Percentiles rank a stretch among this genome's conserved stretches.
Conservation (phyloP, 2,113 vertebrate species). For the Felis catus region F.catus_Fca126_mat1.0 CM031412.1:204318501-204319000, state of each 20-base stretch:
- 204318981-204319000: not conserved
- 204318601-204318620: not conserved
- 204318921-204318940: not conserved
- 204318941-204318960: not conserved
- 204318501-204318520: too few relatives aligned
- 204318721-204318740: not conserved
- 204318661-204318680: not conserved
- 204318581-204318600: not conserved
- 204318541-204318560: too few relatives aligned
- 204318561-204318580: too few relatives aligned
- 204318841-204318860: not conserved
- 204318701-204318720: too few relatives aligned
- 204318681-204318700: not conserved
- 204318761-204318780: not conserved
- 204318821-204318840: too few relatives aligned
- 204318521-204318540: too few relatives aligned
- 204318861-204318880: not conserved
- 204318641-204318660: not conserved
- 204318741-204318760: not conserved
- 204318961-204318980: not conserved
- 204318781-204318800: not conserved
- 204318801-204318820: not conserved
- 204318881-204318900: not conserved
- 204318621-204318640: not conserved
- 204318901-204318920: not conserved